Conservation (phyloP, 92 coral and sea anemone genomes). For the Scolanthus callimorphus region DNA sequence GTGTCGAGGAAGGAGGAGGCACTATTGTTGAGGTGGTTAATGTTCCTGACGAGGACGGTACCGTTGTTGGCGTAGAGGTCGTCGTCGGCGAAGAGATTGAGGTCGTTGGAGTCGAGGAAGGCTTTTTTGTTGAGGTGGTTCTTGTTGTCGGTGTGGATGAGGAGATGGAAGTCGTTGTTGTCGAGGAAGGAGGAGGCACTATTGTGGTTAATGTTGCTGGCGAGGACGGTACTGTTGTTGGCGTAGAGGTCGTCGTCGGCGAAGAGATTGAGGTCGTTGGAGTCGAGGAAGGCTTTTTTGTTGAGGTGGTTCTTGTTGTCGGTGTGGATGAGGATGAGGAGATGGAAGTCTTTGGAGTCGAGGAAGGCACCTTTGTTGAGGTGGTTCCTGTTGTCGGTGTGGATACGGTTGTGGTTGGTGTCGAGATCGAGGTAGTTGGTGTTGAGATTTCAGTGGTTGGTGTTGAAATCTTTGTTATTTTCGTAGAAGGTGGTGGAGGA, state of each 20-base stretch:
- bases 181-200: no score
- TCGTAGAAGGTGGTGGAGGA: slow-evolving; percentile 4
- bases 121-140: neutral
- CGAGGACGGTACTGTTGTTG: neutral
- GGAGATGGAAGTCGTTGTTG: neutral
- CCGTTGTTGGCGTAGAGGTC: slow-evolving; percentile 5
- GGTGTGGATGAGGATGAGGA: no score
- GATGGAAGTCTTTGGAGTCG: slow-evolving; percentile 1
- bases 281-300: neutral
- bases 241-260: neutral
- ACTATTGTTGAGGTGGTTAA: neutral
- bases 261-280: neutral
- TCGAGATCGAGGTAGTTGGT: neutral
- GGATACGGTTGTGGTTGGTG: slow-evolving; percentile 4
- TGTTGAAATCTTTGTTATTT: neutral
- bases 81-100: neutral
- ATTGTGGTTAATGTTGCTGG: neutral
- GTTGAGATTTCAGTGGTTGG: neutral
- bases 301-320: neutral
- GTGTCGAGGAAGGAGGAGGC: neutral
- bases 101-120: neutral
- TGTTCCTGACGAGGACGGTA: neutral
- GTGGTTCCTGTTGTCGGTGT: slow-evolving; percentile 3
- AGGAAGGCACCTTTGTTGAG: slow-evolving; percentile 5
- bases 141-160: slow-evolving; percentile 2